Base-by-base conservation (phyloP, 2,888 invertebrate species). In the Aleiodes testaceus region DNA sequence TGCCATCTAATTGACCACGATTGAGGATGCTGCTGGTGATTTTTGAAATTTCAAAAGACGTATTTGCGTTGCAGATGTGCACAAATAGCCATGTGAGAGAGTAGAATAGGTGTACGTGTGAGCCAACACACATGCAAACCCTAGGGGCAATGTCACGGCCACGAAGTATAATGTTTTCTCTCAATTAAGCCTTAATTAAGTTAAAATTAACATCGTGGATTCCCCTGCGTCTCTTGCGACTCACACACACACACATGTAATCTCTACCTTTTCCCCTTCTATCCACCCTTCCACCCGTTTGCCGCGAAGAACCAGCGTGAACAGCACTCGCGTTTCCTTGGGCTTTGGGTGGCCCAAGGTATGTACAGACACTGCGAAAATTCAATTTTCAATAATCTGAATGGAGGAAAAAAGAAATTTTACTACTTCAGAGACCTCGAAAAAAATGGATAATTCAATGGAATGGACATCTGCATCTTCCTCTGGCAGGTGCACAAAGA, bases 181-280 rank as follows among this genome's bases (percentile, higher is more conserved):
- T 87, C 87, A 87, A 87, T 87, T 87, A 87, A 87, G 87, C 86
- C 87, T 87, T 87, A 87, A 87, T 87, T 87, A 87, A 87, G 87
- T 87, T 86, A 87, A 87, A 87, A 87, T 87, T 87, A 87, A 86
- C 87, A 87, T 87, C 86, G 83, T 81, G 84, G 81, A 85, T 83
- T 82, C 85, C 81, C 81, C 80, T 76, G 42, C 59, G 36, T 59
- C 30, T 59, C 77, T 82, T 74, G 78, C 78, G 74, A 16, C 22
- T n/a, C 12, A 47, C 45, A 63, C 22, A 52, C 52, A 52, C 45
- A 63, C 2, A 74, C 69, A 70, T 76, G 26, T 26, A 26, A 26
- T 70, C 74, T 72, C 50, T 55, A 20, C 67, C 18, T 53, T 44
- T 26, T 26, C 26, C 61, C 53, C 66, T 49, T 55, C 71, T 61